A percentile compares a stretch with the other conserved stretches of the same genome.
Evolutionary conservation across 2,113 vertebrate genomes (phyloP).

Genomic region (Cacatua alba): DNA sequence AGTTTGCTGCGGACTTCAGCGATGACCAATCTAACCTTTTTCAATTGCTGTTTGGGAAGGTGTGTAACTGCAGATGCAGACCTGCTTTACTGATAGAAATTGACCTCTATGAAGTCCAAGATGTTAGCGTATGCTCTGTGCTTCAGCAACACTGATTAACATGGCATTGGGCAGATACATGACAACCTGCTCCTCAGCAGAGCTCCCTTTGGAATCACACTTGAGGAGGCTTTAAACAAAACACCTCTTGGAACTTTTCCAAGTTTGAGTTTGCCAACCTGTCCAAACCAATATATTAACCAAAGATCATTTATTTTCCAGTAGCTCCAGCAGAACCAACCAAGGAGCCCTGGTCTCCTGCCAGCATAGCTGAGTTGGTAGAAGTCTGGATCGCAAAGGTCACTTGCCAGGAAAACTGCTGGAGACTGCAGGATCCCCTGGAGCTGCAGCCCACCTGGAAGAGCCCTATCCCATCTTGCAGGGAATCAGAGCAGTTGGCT

Average conservation of each 20-base stretch:
- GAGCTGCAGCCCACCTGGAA: neutral
- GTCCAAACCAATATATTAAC: neutral
- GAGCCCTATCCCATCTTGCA: neutral
- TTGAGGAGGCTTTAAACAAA: neutral
- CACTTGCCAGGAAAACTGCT: neutral
- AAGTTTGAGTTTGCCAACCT: neutral
- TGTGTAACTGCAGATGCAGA: neutral
- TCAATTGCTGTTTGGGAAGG: accelerated
- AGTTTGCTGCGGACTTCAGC: accelerated
- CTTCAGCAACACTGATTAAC: accelerated
- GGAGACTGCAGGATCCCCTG: neutral
- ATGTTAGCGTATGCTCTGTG: accelerated
- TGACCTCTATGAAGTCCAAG: neutral
- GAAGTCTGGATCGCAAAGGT: neutral
- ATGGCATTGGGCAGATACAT: accelerated
- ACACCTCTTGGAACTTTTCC: neutral
- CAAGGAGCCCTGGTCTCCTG: neutral
- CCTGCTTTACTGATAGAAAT: neutral
- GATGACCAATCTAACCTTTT: neutral
- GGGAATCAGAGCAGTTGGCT: neutral
- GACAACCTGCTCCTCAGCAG: neutral
- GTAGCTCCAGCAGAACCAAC: neutral
- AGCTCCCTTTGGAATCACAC: neutral
- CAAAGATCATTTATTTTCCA: neutral
- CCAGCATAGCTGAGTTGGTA: neutral